A percentile compares a stretch with the other conserved stretches of the same genome.
Conservation (phyloP, 2,888 invertebrate species). For the Conomelus anceps region DNA sequence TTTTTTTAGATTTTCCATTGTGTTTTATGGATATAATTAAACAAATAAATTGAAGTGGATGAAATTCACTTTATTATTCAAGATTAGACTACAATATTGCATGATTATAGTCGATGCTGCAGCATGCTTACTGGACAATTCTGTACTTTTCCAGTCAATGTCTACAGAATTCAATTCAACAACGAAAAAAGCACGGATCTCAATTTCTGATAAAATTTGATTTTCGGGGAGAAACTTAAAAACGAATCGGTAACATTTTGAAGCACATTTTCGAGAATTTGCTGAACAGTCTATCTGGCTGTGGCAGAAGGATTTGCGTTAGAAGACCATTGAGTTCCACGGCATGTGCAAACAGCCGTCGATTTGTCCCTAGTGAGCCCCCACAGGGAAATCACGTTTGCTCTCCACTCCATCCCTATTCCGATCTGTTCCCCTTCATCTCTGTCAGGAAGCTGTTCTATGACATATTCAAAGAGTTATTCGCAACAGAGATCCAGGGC, state of each 20-base stretch:
- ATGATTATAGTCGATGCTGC: too few relatives aligned
- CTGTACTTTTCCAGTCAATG: not conserved
- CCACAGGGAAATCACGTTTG: conserved; percentile 12
- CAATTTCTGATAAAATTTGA: not conserved
- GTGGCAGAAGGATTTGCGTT: not conserved
- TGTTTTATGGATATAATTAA: too few relatives aligned
- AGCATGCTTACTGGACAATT: too few relatives aligned
- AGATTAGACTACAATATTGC: too few relatives aligned
- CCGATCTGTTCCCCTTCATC: not conserved
- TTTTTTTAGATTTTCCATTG: too few relatives aligned
- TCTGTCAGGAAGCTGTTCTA: not conserved
- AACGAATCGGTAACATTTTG: not conserved
- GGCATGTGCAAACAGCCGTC: not conserved
- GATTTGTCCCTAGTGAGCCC: not conserved
- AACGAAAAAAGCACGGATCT: not conserved
- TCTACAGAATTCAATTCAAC: not conserved
- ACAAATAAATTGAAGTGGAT: too few relatives aligned
- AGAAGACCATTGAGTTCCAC: not conserved
- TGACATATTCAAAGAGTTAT: not conserved
- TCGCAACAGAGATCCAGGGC: not conserved
- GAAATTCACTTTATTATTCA: too few relatives aligned
- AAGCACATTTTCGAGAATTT: too few relatives aligned
- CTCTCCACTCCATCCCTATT: not conserved
- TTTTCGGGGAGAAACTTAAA: not conserved
- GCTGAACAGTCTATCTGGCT: not conserved